Evolutionary conservation across 2,113 vertebrate genomes (phyloP), one percentile per base, ranked within the genome.

Genomic region (Pholis gunnellus): DNA sequence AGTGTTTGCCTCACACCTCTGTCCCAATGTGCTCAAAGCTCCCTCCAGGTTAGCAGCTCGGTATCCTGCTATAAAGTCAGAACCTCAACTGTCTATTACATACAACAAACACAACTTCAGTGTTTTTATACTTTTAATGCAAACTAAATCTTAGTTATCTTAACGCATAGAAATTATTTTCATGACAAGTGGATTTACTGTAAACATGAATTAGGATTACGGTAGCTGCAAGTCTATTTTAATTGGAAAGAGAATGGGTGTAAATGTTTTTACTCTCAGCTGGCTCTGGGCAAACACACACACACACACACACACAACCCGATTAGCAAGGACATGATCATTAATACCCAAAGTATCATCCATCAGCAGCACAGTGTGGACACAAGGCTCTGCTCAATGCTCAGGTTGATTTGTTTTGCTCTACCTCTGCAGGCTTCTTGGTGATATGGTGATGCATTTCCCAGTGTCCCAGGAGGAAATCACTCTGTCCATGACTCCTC

Each of bases 391-490:
- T 40, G 18, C 42, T 46, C 27, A 13, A 18, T 69, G 48, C 63
- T 50, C 1, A 4, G 11, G 8, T 50, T 69, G 66, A 22, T 34
- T 54, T 71, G 42, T 72, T 71, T 31, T 52, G 50, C 50, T 52
- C 50, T 52, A 9, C 56, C 2, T 29, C 27, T 78, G 34, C 82
- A 96, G 95, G 85, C 92, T 95, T 61, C 78, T 95, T 18, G 79
- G 95, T 82, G 97, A 98, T 34, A 92, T 95, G 66, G 82, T 97
- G 89, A 88, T 96, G 90, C 96, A 97, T 89, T 98, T 99, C 72
- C 95, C 97, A 1, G 84, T 87, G 1, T 96, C 87, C 90, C 97
- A 97, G 86, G 97, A 99, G 79, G 98, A 99, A 95, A 89, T 99
- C 60, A 98, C 97, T 40, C 91, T 99, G 68, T 93, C 95, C 6